These are phyloP conservation scores for Dissostichus mawsoni DNA, from an alignment of 2,113 vertebrate genomes.

Conservation along the genomic window DNA sequence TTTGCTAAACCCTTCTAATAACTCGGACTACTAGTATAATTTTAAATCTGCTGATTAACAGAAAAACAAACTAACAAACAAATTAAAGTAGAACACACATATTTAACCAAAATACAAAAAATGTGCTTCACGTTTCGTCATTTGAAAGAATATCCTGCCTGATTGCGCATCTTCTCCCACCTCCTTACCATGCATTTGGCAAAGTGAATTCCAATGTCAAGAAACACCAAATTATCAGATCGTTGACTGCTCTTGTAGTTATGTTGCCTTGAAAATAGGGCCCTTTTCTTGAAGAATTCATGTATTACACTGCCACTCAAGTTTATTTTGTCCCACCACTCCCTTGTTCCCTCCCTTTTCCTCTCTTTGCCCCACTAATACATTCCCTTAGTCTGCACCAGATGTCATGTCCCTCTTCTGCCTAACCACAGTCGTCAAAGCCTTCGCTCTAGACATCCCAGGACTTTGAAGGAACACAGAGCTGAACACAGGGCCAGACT, in stretches of 20 bases:
- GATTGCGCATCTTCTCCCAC: not conserved
- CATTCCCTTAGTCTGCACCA: slow-evolving; percentile 35
- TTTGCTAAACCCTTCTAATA: too few relatives aligned
- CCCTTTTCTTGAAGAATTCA: slow-evolving; percentile 29
- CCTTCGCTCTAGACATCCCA: slow-evolving; percentile 43
- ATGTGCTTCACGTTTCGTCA: not conserved
- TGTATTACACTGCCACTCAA: slow-evolving; percentile 25
- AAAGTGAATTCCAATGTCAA: not conserved
- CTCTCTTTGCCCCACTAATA: slow-evolving; percentile 19
- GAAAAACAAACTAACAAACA: too few relatives aligned
- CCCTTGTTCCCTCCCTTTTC: slow-evolving; percentile 4
- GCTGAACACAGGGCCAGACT: slow-evolving; percentile 40
- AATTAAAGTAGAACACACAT: too few relatives aligned
- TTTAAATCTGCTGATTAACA: too few relatives aligned
- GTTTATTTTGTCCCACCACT: slow-evolving; percentile 29
- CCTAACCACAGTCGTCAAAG: slow-evolving; percentile 35
- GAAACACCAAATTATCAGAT: not conserved
- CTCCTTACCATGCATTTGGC: not conserved
- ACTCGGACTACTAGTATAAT: too few relatives aligned
- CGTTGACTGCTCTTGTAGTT: not conserved
- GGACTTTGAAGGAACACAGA: slow-evolving; percentile 66
- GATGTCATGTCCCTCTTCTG: slow-evolving; percentile 39
- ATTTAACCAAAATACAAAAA: not conserved
- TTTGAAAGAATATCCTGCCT: not conserved
- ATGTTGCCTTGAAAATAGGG: not conserved